Evolutionary conservation across 2,888 invertebrate genomes (phyloP).

Genomic region (Cryptocheilus praepositus): DNA sequence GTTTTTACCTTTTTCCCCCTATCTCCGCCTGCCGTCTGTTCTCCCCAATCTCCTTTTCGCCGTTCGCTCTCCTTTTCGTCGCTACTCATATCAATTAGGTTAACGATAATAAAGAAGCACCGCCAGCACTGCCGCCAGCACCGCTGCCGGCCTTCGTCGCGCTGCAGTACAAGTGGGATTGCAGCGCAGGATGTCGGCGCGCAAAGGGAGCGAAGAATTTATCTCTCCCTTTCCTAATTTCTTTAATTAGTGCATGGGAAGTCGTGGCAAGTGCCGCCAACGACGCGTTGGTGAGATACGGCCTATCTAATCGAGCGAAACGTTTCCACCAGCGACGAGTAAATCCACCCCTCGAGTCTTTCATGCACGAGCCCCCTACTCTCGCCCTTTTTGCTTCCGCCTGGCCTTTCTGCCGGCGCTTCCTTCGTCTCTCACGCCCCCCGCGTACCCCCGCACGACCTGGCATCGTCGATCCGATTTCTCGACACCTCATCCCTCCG

Average conservation of each 20-base stretch:
- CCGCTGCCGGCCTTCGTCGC: constrained; percentile 11
- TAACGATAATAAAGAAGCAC: constrained; percentile 47
- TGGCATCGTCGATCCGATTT: constrained; percentile 63
- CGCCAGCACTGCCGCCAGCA: background rate
- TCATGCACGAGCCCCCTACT: constrained; percentile 11
- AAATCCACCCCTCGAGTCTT: constrained; percentile 55
- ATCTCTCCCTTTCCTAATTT: constrained; percentile 51
- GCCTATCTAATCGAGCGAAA: constrained; percentile 60
- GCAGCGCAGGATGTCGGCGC: constrained; percentile 9
- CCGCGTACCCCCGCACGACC: constrained; percentile 28
- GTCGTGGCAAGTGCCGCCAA: constrained; percentile 35
- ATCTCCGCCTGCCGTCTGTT: constrained; percentile 11
- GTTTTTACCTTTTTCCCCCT: too few species aligned
- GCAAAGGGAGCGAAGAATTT: constrained; percentile 34
- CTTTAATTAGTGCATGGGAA: constrained; percentile 57
- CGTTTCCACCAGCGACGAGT: constrained; percentile 53
- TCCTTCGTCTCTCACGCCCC: constrained; percentile 24
- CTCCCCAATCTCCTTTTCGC: constrained; percentile 28
- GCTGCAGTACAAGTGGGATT: background rate
- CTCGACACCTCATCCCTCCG: constrained; percentile 65
- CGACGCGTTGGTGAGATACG: constrained; percentile 50
- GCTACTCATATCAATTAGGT: constrained; percentile 53
- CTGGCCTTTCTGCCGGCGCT: constrained; percentile 18
- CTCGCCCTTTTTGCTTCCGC: constrained; percentile 14
- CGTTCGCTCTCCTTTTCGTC: constrained; percentile 33